These are phyloP conservation scores for Phallusia fumigata DNA, from an alignment of 23 tunicate genomes.

Conservation along the genomic window DNA sequence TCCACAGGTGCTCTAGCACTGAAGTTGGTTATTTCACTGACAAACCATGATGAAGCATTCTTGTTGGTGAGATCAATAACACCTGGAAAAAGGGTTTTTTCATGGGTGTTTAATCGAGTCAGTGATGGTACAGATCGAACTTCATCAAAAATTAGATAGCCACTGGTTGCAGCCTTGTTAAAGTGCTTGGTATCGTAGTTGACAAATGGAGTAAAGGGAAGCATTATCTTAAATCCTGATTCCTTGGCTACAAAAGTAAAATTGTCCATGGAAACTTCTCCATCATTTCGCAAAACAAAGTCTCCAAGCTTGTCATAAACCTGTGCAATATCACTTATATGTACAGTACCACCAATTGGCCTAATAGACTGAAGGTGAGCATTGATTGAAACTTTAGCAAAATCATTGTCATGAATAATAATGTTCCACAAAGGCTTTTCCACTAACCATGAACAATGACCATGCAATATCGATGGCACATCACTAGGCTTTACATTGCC, in stretches of 20 bases:
- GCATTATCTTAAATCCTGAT: conserved; percentile 30
- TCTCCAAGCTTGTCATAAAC: conserved; percentile 43
- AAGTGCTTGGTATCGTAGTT: conserved; percentile 54
- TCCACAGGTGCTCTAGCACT: conserved; percentile 1
- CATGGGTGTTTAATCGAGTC: conserved; percentile 12
- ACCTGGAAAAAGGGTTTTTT: conserved; percentile 29
- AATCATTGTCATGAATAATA: conserved; percentile 15
- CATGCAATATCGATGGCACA: background rate
- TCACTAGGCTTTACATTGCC: background rate
- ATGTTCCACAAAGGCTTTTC: conserved; percentile 68
- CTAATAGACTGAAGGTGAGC: conserved; percentile 6
- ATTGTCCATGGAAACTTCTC: background rate
- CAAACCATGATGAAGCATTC: conserved; percentile 38
- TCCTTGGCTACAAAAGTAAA: conserved; percentile 13
- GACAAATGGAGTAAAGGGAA: conserved; percentile 60
- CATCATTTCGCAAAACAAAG: conserved; percentile 32
- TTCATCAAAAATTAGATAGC: conserved; percentile 19
- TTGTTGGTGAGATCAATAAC: conserved; percentile 51
- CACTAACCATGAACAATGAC: conserved; percentile 21
- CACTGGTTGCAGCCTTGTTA: conserved; percentile 16
- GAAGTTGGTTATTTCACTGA: background rate
- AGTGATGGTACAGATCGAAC: conserved; percentile 30
- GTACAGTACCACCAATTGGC: conserved; percentile 54
- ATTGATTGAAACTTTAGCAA: background rate
- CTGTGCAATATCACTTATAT: conserved; percentile 18